Conservation (phyloP, 1,140 invertebrate species). For the Heterodera carotae region DNA sequence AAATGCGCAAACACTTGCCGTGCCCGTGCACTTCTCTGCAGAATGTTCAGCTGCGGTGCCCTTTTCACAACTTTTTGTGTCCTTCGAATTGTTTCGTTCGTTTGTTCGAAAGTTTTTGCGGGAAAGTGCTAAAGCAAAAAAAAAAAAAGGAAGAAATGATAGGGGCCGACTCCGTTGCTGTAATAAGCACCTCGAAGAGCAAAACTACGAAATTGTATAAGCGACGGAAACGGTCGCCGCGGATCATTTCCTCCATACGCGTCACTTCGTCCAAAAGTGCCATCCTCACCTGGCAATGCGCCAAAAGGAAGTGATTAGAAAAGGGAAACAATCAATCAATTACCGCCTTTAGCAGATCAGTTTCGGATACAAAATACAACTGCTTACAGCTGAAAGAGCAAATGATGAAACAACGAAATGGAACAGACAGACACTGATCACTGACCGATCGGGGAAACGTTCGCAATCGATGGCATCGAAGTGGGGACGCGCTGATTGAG, state of each 20-base stretch:
- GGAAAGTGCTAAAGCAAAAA: constrained; percentile 44
- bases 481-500: constrained; percentile 29
- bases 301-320: background rate
- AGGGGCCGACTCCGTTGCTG: background rate
- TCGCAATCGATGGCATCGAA: constrained; percentile 46
- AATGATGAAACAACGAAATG: background rate
- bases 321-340: background rate
- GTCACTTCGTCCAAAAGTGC: constrained; percentile 59
- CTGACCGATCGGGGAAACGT: constrained; percentile 41
- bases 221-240: constrained; percentile 58
- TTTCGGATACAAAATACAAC: constrained; percentile 64
- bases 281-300: constrained; percentile 39
- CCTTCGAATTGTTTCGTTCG: constrained; percentile 19
- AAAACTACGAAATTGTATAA: constrained; percentile 61
- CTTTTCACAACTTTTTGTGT: background rate
- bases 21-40: constrained; percentile 57
- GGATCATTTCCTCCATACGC: constrained; percentile 46
- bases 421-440: background rate
- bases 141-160: background rate
- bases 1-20: constrained; percentile 57
- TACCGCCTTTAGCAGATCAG: constrained; percentile 62
- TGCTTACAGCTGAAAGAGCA: constrained; percentile 37
- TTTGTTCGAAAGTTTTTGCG: constrained; percentile 30
- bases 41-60: constrained; percentile 10
- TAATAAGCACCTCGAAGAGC: constrained; percentile 54